phyloP scores from a whole-genome alignment of 2,888 invertebrate genomes.

The Andrena praecox region DNA sequence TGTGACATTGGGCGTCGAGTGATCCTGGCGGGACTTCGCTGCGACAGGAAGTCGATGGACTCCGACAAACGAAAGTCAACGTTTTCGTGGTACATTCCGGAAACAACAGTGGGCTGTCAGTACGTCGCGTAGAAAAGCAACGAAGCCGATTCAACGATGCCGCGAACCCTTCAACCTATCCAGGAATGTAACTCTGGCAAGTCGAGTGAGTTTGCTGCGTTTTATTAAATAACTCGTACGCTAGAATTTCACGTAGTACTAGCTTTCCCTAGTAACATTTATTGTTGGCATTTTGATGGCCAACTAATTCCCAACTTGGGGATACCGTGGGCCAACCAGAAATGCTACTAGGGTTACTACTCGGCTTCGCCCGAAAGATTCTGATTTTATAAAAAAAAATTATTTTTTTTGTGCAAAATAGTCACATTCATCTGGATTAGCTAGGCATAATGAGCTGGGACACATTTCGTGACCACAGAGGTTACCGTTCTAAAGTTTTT shows the following conservation, averaged over 20 bases:
- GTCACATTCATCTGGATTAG: too few relatives aligned
- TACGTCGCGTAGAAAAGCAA: constrained; percentile 18
- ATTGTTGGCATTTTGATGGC: too few relatives aligned
- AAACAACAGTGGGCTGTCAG: constrained; percentile 26
- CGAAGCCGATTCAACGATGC: constrained; percentile 69
- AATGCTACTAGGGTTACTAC: too few relatives aligned
- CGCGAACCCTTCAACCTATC: constrained; percentile 80
- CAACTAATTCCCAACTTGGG: too few relatives aligned
- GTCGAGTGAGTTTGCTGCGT: constrained; percentile 71
- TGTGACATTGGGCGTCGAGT: constrained; percentile 14
- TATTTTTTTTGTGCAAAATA: too few relatives aligned
- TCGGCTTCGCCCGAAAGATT: too few relatives aligned
- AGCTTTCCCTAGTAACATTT: too few relatives aligned
- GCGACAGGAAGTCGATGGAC: constrained; percentile 17
- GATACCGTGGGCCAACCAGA: too few relatives aligned
- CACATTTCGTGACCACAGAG: too few relatives aligned
- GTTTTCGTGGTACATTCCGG: constrained; percentile 11
- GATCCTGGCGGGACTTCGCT: background rate
- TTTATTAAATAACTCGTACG: background rate
- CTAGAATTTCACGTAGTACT: background rate
- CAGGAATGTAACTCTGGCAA: constrained; percentile 80
- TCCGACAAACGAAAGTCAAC: background rate
- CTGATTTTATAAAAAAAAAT: too few relatives aligned
- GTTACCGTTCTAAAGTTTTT: too few relatives aligned
- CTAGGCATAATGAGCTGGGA: too few relatives aligned